Evolutionary conservation across 1,140 invertebrate species (phyloP).

Genomic region (Chelonus insularis): DNA sequence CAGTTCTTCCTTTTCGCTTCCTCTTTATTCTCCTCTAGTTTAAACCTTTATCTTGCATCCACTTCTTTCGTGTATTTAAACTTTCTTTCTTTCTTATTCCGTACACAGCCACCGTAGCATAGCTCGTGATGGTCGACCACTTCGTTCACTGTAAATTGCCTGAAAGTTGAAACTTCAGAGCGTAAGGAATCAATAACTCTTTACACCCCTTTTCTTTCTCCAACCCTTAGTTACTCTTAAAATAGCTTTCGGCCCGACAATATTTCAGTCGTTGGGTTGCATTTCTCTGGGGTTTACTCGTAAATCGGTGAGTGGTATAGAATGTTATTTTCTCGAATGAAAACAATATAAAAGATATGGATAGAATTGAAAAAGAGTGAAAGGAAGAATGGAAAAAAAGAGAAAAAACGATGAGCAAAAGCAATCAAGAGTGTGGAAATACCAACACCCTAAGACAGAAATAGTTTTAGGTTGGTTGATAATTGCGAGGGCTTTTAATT

Average conservation of each 20-base stretch:
- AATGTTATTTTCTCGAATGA: neutral
- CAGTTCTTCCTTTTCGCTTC: neutral
- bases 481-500: conserved; percentile 32
- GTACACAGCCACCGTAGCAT: neutral
- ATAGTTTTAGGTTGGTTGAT: conserved; percentile 16
- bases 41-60: neutral
- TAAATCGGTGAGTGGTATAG: neutral
- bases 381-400: too few relatives aligned
- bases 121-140: conserved; percentile 23
- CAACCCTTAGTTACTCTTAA: neutral
- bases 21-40: neutral
- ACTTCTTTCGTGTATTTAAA: too few relatives aligned
- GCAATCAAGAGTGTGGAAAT: neutral
- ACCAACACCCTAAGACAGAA: neutral
- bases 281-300: neutral
- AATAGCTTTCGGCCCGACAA: conserved; percentile 1
- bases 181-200: conserved; percentile 21
- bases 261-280: conserved; percentile 7
- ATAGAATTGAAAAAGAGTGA: too few relatives aligned
- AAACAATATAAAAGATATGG: too few relatives aligned
- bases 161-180: conserved; percentile 21
- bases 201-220: conserved; percentile 14
- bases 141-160: conserved; percentile 24
- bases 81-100: neutral
- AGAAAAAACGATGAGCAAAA: neutral